Base-by-base conservation (phyloP, 2,888 invertebrate genomes). In the Drosophila ezoana region DNA sequence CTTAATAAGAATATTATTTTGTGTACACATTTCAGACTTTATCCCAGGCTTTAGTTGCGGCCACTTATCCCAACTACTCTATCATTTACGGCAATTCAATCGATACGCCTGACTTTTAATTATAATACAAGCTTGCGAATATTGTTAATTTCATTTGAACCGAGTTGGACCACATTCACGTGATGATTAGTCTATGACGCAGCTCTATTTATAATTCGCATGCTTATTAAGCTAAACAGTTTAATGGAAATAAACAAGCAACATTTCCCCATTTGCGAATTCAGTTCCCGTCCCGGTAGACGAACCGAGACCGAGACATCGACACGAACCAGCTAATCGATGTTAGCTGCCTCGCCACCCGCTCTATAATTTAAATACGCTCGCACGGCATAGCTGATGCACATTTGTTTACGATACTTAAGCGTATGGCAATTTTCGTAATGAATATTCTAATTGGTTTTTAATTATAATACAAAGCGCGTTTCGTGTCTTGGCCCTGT, bases 381-480 rank as follows among this genome's bases (percentile, higher is more conserved):
- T 72, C 59, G 54, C 65, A 66, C 69, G 52, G 52, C 58, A 61
- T 72, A 56, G 68, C 79, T 72, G 68, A 78, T 78, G 82, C 65
- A 78, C 69, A 80, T 86, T 81, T 76, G 69, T 68, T 62, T 66
- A 51, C 57, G 60, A 37, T 63, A 18, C 57, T 41, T 52, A 72
- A 67, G 44, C 61, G 70, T 37, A 62, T 52, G 51, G 66, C 81
- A 87, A 87, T 89, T 86, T 81, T 78, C 73, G 73, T 88, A 73
- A 81, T 87, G 72, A 85, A 87, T 79, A 87, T 85, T 88, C 80
- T 80, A 85, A 85, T 83, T 83, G 79, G 67, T 60, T 76, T 89
- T 86, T 87, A 86, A 90, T 90, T 81, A 80, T 77, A 76, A 78
- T 77, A 79, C 63, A 56, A 63, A 70, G 70, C 75, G 51, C 61